Evolutionary conservation across 1,140 invertebrate genomes (phyloP), one percentile per base, ranked within the genome.

Genomic region (Gryon sp.): DNA sequence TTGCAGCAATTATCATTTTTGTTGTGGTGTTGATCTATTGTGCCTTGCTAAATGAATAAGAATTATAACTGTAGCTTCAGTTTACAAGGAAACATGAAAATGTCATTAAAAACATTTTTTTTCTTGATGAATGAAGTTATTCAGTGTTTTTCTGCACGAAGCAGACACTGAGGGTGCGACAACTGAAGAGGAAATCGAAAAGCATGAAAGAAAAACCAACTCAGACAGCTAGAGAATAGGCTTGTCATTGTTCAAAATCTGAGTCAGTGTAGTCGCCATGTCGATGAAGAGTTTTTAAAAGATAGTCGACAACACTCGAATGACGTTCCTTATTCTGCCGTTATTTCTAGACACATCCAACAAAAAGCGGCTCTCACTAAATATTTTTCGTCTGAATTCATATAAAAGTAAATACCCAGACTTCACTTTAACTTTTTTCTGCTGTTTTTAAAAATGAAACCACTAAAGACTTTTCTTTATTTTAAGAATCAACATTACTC

Each of bases 211-310:
- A 55, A 62, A 53, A 45, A 20, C 48, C n/a, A 52, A 62, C 48
- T 38, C 57, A 63, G 50, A 73, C 59, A 63, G 15, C 16, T 16
- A 41, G 41, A 63, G 57, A 57, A 63, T 62, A 73, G 69, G 26
- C 52, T 50, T 41, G 59, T 63, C 50, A 73, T 63, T 73, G 69
- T 73, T 73, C 69, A 57, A 57, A 63, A 63, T 46, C 18, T 38
- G 4, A 36, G 59, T 63, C 69, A 73, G 55, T 63, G 59, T 63
- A 14, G 36, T 19, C 15, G 22, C 22, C 32, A 20, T 15, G 48
- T 38, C 59, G 34, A 73, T 73, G 57, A 63, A 73, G 69, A 30
- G 69, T 63, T 63, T 72, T 73, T 36, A 57, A 57, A 62, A 73
- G 57, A 63, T 48, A 48, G 55, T 55, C 59, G 59, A 63, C 20